A percentile compares a stretch with the other conserved stretches of the same genome.
phyloP scores from a whole-genome alignment of 2,888 invertebrate species.

The Thera obeliscata region DNA sequence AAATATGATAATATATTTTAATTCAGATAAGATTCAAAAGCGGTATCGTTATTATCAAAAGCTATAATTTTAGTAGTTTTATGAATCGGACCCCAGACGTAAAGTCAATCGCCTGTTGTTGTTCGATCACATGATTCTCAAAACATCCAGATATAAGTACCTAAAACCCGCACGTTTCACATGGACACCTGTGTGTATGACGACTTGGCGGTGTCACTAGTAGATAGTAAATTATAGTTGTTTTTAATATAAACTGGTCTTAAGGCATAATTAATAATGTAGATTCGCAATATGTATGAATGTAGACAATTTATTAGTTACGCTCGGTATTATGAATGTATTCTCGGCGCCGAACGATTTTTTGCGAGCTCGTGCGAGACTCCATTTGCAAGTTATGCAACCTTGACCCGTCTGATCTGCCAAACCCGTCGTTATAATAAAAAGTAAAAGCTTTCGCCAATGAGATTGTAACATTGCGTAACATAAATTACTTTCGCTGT shows the following conservation, averaged over 20 bases:
- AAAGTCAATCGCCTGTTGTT: constrained; percentile 23
- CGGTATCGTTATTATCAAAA: constrained; percentile 17
- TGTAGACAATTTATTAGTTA: constrained; percentile 67
- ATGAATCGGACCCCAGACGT: constrained; percentile 25
- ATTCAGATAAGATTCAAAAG: constrained; percentile 6
- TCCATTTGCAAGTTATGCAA: constrained; percentile 40
- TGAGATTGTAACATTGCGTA: constrained; percentile 47
- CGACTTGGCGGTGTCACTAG: constrained; percentile 32
- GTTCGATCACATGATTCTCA: constrained; percentile 39
- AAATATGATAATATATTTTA: constrained; percentile 15
- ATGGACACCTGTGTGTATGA: constrained; percentile 54
- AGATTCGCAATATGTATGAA: constrained; percentile 48
- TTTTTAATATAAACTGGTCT: constrained; percentile 49
- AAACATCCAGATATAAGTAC: constrained; percentile 48
- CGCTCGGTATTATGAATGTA: constrained; percentile 61
- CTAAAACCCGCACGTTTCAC: constrained; percentile 43
- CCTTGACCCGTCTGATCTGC: constrained; percentile 74
- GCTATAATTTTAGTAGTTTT: constrained; percentile 1
- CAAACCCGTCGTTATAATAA: constrained; percentile 72
- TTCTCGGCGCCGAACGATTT: constrained; percentile 67
- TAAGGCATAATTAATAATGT: constrained; percentile 35
- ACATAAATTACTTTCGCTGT: constrained; percentile 35
- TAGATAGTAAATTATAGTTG: constrained; percentile 54
- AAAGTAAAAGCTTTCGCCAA: constrained; percentile 77
- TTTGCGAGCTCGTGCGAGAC: constrained; percentile 62